Percentiles rank a stretch among this genome's conserved stretches.
These are phyloP conservation scores for Epirrhoe alternata DNA, from an alignment of 2,888 invertebrate genomes.

Conservation along the genomic window DNA sequence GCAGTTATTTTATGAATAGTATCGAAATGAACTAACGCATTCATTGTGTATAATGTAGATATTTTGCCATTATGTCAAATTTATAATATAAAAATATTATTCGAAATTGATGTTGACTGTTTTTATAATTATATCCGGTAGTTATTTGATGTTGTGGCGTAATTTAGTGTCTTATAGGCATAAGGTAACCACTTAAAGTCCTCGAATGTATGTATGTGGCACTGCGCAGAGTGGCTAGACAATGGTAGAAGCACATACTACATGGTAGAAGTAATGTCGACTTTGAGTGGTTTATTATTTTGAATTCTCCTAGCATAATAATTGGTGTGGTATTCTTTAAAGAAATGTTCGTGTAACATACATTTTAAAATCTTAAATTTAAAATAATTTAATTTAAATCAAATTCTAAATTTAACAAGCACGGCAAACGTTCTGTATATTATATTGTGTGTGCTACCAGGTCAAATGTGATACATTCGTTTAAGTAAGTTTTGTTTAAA, in stretches of 20 bases:
- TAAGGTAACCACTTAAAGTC: constrained; percentile 75
- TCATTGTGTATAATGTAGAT: constrained; percentile 80
- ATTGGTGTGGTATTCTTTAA: constrained; percentile 84
- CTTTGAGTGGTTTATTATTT: constrained; percentile 79
- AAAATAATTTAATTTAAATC: constrained; percentile 72
- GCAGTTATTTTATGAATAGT: constrained; percentile 61
- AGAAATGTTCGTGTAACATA: constrained; percentile 75
- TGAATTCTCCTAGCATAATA: constrained; percentile 78
- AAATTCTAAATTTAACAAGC: constrained; percentile 73
- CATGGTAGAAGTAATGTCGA: constrained; percentile 36
- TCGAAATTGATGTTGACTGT: constrained; percentile 86
- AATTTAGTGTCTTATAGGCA: constrained; percentile 83
- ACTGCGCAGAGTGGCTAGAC: constrained; percentile 22
- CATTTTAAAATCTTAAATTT: constrained; percentile 66
- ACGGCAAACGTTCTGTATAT: constrained; percentile 76
- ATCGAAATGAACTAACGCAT: constrained; percentile 67
- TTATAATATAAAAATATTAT: constrained; percentile 79
- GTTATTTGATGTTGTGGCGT: constrained; percentile 86
- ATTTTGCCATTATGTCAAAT: constrained; percentile 82
- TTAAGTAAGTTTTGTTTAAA: constrained; percentile 65
- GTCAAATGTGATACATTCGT: constrained; percentile 83
- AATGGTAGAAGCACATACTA: too few relatives aligned
- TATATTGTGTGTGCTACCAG: constrained; percentile 76
- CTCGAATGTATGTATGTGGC: constrained; percentile 33
- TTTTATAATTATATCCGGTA: constrained; percentile 84